Evolutionary conservation across 2,797 vertebrate genomes (phyloP).

Genomic region (Enteromius trimaculatus): DNA sequence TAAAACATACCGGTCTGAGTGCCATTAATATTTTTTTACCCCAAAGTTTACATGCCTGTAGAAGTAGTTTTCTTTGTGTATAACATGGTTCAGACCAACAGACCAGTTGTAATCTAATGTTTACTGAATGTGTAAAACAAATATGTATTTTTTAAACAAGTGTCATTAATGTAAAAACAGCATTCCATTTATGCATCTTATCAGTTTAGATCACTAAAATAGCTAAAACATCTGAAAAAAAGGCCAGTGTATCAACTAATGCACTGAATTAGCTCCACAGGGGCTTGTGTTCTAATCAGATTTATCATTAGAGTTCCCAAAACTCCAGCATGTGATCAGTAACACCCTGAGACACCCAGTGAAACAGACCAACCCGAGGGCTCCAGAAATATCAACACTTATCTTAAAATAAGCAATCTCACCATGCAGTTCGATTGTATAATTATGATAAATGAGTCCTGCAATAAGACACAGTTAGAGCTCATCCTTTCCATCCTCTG

Average conservation of each 20-base stretch:
- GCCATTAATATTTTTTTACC: not conserved
- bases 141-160: not conserved
- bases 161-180: not conserved
- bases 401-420: conserved; percentile 73
- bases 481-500: conserved; percentile 20
- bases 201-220: not conserved
- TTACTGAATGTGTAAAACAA: not conserved
- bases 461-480: conserved; percentile 50
- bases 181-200: not conserved
- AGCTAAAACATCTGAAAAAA: not conserved
- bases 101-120: not conserved
- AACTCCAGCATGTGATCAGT: conserved; percentile 40
- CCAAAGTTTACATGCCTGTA: not conserved
- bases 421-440: conserved; percentile 75
- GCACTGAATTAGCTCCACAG: not conserved
- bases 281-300: conserved; percentile 37
- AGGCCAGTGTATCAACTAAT: not conserved
- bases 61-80: not conserved
- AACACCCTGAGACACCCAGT: conserved; percentile 46
- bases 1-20: not conserved
- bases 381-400: conserved; percentile 59
- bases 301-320: conserved; percentile 44
- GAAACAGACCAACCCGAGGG: conserved; percentile 52
- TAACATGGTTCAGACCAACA: not conserved
- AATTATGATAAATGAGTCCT: conserved; percentile 74